Percentiles rank a stretch among this genome's conserved stretches.
phyloP scores from a whole-genome alignment of 53 echinoderm and acorn worm genomes.

The Patiria pectinifera region DNA sequence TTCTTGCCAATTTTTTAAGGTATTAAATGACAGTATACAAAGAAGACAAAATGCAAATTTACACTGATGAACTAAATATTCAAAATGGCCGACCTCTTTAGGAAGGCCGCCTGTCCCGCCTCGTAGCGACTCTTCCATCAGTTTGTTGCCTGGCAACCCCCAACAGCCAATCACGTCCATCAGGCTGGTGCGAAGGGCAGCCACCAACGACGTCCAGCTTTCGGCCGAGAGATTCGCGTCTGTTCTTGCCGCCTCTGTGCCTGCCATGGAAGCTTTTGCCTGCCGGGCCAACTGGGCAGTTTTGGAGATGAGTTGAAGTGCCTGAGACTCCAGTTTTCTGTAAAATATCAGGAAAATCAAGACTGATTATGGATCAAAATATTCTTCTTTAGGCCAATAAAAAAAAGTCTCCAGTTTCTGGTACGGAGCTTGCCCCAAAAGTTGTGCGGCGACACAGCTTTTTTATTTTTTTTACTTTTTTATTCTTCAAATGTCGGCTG shows the following conservation, averaged over 20 bases:
- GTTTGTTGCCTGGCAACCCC: conserved; percentile 60
- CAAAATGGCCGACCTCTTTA: conserved; percentile 54
- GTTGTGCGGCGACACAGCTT: too few species aligned
- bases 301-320: conserved; percentile 46
- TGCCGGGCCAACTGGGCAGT: conserved; percentile 54
- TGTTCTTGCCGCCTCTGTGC: conserved; percentile 65
- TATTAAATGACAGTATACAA: too few species aligned
- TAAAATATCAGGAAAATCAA: not conserved
- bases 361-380: not conserved
- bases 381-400: too few species aligned
- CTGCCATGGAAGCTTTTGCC: conserved; percentile 36
- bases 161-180: conserved; percentile 59
- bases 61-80: not conserved
- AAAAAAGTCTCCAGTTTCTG: too few species aligned
- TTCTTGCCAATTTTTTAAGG: too few species aligned
- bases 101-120: conserved; percentile 50
- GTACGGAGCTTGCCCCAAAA: too few species aligned
- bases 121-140: conserved; percentile 51
- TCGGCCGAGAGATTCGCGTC: conserved; percentile 78
- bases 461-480: too few species aligned
- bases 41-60: not conserved
- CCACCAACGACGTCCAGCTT: conserved; percentile 76
- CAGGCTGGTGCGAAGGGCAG: conserved; percentile 45
- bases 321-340: conserved; percentile 58
- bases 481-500: too few species aligned